A percentile compares a stretch with the other conserved stretches of the same genome.
Evolutionary conservation across 2,113 vertebrate species (phyloP).

Genomic region (Toxotes jaculatrix): DNA sequence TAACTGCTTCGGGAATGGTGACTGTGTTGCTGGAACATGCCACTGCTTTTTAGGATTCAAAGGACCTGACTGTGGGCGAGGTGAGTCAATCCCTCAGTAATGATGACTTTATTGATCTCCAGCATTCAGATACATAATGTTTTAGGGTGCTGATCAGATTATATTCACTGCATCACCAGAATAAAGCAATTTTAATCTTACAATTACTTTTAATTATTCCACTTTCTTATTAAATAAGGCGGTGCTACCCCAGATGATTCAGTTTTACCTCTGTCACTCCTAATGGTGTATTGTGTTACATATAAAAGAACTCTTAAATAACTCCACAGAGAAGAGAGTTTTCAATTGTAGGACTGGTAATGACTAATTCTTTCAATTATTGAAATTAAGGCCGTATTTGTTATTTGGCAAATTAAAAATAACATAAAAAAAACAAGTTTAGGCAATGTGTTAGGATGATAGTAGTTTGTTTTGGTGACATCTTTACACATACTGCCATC

Average conservation of each 20-base stretch:
- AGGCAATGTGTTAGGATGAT: conserved; percentile 16
- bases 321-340: not conserved
- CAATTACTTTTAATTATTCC: conserved; percentile 40
- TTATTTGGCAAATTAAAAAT: conserved; percentile 15
- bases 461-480: conserved; percentile 16
- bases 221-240: conserved; percentile 39
- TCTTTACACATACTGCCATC: conserved; percentile 36
- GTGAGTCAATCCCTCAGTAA: conserved; percentile 78
- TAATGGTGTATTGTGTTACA: conserved; percentile 17
- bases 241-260: not conserved
- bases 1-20: conserved; percentile 98
- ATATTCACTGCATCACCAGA: conserved; percentile 10
- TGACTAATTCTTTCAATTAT: conserved; percentile 20
- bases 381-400: conserved; percentile 2
- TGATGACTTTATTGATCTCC: conserved; percentile 35
- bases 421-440: not conserved
- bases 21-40: conserved; percentile 95
- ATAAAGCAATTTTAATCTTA: conserved; percentile 16
- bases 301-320: conserved; percentile 11
- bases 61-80: conserved; percentile 96
- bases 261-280: conserved; percentile 1
- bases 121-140: conserved; percentile 20
- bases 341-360: not conserved
- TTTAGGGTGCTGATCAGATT: conserved; percentile 11
- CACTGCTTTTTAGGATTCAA: conserved; percentile 97